phyloP scores from a whole-genome alignment of 1,140 invertebrate genomes.

The Leucophenga varia region DNA sequence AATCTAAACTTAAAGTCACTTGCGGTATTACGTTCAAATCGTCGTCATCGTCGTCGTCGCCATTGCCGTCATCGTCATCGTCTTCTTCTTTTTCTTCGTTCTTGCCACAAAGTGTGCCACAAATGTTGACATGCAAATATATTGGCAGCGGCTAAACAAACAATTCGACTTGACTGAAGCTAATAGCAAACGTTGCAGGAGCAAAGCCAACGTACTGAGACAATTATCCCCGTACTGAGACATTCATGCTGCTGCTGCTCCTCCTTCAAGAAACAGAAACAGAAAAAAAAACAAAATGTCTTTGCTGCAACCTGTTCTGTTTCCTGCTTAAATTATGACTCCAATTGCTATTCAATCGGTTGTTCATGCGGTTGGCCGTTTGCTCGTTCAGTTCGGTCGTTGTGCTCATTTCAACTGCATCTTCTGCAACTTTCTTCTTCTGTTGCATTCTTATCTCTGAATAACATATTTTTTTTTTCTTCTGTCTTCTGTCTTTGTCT shows the following conservation, averaged over 20 bases:
- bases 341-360: too few relatives aligned
- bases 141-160: neutral
- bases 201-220: too few relatives aligned
- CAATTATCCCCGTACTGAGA: too few relatives aligned
- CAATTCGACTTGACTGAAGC: neutral
- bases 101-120: neutral
- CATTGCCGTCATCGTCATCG: neutral
- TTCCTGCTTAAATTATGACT: neutral
- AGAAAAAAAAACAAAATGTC: neutral
- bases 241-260: too few relatives aligned
- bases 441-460: too few relatives aligned
- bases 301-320: constrained; percentile 4
- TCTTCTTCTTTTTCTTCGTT: neutral
- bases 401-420: too few relatives aligned
- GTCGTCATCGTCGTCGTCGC: neutral
- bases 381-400: too few relatives aligned
- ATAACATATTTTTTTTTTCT: too few relatives aligned
- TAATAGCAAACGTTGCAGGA: neutral
- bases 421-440: too few relatives aligned
- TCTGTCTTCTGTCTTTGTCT: too few relatives aligned
- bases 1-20: too few relatives aligned
- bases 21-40: neutral
- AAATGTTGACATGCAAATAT: constrained; percentile 8
- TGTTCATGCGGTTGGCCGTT: too few relatives aligned
- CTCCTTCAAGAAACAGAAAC: neutral